Percentiles rank a stretch among this genome's conserved stretches.
phyloP scores from a whole-genome alignment of 2,797 vertebrate genomes.

The Orientallactaga sibirica region DNA sequence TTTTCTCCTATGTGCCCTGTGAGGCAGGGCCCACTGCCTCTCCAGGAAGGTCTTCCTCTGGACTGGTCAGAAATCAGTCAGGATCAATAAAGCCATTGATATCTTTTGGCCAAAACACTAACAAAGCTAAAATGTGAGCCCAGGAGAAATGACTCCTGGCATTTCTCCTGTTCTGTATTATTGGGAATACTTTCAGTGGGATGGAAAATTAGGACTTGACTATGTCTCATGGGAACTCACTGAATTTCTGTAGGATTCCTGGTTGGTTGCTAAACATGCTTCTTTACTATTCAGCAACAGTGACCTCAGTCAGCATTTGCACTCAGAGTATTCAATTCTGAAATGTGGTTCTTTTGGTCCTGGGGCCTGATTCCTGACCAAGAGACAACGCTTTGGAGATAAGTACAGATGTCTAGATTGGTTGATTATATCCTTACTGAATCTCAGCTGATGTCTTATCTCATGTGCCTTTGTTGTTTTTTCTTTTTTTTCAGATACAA shows the following conservation, averaged over 20 bases:
- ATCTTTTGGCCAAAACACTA: neutral
- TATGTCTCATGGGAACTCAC: neutral
- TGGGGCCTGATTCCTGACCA: neutral
- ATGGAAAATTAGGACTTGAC: slow-evolving; percentile 22
- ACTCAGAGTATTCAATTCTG: neutral
- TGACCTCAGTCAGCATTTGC: neutral
- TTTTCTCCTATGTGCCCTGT: neutral
- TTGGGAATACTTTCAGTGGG: neutral
- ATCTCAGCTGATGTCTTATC: slow-evolving; percentile 24
- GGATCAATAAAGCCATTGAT: neutral
- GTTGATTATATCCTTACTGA: neutral
- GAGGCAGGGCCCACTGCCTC: neutral
- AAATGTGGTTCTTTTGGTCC: neutral
- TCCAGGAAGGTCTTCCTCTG: neutral
- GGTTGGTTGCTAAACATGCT: neutral
- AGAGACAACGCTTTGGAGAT: neutral
- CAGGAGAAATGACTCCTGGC: neutral
- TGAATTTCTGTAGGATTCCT: slow-evolving; percentile 29
- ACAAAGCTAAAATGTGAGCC: neutral
- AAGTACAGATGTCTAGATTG: neutral
- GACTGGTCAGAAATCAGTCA: neutral
- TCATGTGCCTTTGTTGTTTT: slow-evolving; percentile 45
- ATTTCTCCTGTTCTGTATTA: neutral
- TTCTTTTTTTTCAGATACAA: slow-evolving; percentile 93
- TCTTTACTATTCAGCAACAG: neutral